phyloP scores from a whole-genome alignment of 2,797 vertebrate genomes.

The Hoplostethus atlanticus region DNA sequence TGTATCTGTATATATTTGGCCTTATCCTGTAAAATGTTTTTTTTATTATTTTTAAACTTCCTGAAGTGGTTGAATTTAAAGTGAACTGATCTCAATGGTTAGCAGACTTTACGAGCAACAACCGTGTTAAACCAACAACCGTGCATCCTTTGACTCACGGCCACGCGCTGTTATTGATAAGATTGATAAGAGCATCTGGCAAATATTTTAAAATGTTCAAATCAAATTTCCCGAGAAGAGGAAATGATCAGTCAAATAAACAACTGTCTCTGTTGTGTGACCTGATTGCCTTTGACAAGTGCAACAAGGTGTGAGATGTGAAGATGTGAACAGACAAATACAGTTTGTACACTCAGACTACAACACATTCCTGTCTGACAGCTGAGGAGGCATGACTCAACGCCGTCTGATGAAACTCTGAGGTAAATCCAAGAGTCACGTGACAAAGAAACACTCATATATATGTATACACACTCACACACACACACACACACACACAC shows the following conservation, averaged over 20 bases:
- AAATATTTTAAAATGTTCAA: not conserved
- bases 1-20: too few relatives aligned
- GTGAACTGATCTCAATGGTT: too few relatives aligned
- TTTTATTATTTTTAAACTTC: too few relatives aligned
- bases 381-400: constrained; percentile 31
- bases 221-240: not conserved
- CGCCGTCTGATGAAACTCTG: constrained; percentile 18
- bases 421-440: constrained; percentile 6
- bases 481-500: not conserved
- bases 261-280: not conserved
- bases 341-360: constrained; percentile 9
- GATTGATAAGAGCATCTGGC: too few relatives aligned
- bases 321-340: constrained; percentile 12
- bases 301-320: not conserved
- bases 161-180: too few relatives aligned
- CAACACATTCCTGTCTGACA: constrained; percentile 47
- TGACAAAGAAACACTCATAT: not conserved
- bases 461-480: not conserved
- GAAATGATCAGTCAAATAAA: not conserved
- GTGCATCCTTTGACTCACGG: too few relatives aligned
- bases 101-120: too few relatives aligned
- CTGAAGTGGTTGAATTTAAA: too few relatives aligned
- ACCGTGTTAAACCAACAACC: too few relatives aligned
- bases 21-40: too few relatives aligned
- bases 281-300: constrained; percentile 17